Evolutionary conservation across 2,888 invertebrate species (phyloP), one percentile per base, ranked within the genome.

Genomic region (Amphipoea lucens): DNA sequence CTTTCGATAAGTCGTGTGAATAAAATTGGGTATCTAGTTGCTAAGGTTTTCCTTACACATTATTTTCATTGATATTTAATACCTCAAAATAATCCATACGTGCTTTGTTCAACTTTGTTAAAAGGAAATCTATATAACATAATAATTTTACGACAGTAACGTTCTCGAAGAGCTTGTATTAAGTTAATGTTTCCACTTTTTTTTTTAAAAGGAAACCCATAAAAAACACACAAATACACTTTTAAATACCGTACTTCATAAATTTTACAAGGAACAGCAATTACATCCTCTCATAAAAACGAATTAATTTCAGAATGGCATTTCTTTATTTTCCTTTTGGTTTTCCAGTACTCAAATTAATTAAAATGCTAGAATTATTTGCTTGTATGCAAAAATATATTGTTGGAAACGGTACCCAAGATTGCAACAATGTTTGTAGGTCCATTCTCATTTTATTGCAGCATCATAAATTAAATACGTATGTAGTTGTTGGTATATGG

Each of bases 371-470:
- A 12, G 66, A 75, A 74, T 57, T 79, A 3, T 23, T 54, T 70
- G 72, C 23, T 54, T 67, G 17, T 71, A 67, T 54, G 60, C 17
- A 65, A 65, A 48, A 60, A 73, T 63, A 63, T 11, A 68, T 77
- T 60, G 51, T 60, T 71, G 12, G 1, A 45, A 42, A 67, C n/a
- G 9, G 45, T 71, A 62, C 42, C 23, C 69, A 65, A 76, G 54
- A 73, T 73, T 73, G n/a, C 68, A 76, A 78, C 67, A 85, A 42
- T 69, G 62, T 74, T 71, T 69, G 42, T 65, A 76, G 23, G 78
- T 67, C 51, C 23, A 77, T 78, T 84, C 74, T 82, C 82, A 84
- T 79, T 79, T 82, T 79, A 84, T 78, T 82, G 63, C 66, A 48
- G 48, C 62, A 67, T 76, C 73, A 77, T 74, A 76, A 76, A 79